Conservation (phyloP, 1,140 invertebrate genomes). For the Bilobella aurantiaca region DNA sequence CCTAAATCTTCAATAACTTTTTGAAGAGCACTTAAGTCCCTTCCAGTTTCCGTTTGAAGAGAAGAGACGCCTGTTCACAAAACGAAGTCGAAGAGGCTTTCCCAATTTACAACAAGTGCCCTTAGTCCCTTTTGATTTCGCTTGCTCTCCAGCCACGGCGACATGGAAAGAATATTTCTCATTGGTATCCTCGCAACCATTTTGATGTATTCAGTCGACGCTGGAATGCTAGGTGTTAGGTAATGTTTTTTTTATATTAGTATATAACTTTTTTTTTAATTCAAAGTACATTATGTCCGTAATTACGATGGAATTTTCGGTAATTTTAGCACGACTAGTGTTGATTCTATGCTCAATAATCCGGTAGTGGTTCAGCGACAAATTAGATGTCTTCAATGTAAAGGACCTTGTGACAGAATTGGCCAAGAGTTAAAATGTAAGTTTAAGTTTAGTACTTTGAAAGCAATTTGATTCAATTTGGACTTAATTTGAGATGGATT, state of each 20-base stretch:
- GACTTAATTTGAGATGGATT: no score
- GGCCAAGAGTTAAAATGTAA: slow-evolving; percentile 25
- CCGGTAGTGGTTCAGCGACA: slow-evolving; percentile 23
- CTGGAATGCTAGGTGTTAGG: slow-evolving; percentile 1
- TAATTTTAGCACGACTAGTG: slow-evolving; percentile 15
- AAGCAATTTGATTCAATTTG: no score
- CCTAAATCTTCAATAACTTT: background rate
- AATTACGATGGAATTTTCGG: background rate
- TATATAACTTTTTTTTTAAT: no score
- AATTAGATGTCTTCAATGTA: slow-evolving; percentile 30
- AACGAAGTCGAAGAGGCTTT: no score
- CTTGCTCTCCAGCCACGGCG: background rate
- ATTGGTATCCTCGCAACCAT: background rate
- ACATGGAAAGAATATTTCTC: background rate
- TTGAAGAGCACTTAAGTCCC: background rate
- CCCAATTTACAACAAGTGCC: no score
- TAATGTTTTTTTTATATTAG: background rate
- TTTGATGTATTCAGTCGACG: background rate
- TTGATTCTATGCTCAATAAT: slow-evolving; percentile 27
- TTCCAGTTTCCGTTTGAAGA: background rate
- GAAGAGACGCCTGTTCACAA: no score
- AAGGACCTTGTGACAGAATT: slow-evolving; percentile 24
- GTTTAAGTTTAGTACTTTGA: slow-evolving; percentile 2
- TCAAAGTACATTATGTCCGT: no score
- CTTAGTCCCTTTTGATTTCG: background rate